phyloP scores from a whole-genome alignment of 2,888 invertebrate species.

The Byasa hedistus region DNA sequence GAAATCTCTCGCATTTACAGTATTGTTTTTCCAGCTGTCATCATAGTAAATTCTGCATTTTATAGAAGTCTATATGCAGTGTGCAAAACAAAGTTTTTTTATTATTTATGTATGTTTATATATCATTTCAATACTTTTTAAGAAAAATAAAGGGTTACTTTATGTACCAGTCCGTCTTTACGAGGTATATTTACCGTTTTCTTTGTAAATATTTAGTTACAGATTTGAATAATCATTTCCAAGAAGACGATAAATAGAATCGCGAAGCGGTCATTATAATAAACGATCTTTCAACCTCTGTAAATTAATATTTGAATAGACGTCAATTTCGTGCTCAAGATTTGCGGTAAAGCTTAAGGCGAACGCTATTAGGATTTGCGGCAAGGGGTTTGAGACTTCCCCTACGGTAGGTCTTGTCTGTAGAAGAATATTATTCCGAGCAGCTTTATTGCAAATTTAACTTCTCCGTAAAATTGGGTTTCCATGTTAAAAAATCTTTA shows the following conservation, averaged over 20 bases:
- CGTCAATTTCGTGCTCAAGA: constrained; percentile 1
- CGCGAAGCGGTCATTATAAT: not conserved
- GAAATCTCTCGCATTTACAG: too few species aligned
- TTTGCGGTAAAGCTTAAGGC: constrained; percentile 14
- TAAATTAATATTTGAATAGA: constrained; percentile 23
- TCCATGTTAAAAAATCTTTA: not conserved
- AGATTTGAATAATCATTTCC: not conserved
- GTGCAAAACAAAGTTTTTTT: too few species aligned
- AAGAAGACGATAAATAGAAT: not conserved
- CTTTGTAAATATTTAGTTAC: not conserved
- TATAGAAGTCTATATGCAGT: too few species aligned
- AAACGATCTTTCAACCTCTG: not conserved
- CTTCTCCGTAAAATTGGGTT: not conserved
- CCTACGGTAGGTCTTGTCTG: not conserved
- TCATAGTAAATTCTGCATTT: too few species aligned
- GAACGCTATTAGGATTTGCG: constrained; percentile 24
- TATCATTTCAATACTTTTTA: not conserved
- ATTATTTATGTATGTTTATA: not conserved
- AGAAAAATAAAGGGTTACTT: too few species aligned
- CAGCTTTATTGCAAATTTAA: constrained; percentile 9
- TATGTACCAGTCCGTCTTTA: too few species aligned
- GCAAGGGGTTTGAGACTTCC: constrained; percentile 12
- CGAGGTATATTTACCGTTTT: too few species aligned
- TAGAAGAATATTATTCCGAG: constrained; percentile 3
- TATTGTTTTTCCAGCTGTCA: too few species aligned